Evolutionary conservation across 2,797 vertebrate species (phyloP).

Genomic region (Argyrosomus regius): DNA sequence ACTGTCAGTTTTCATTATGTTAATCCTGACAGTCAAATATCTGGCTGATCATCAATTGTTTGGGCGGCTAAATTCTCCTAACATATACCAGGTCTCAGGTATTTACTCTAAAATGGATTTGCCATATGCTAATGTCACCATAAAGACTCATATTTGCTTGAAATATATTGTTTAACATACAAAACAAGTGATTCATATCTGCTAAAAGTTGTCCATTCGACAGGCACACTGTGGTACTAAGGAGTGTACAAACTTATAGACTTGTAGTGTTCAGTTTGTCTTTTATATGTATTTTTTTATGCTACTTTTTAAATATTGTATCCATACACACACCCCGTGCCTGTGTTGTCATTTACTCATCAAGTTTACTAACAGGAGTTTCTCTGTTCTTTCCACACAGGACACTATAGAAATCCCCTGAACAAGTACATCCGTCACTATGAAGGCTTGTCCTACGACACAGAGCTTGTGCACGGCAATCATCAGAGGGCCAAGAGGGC

Average conservation of each 20-base stretch:
- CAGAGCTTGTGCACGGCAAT: conserved; percentile 92
- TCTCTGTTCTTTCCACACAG: conserved; percentile 79
- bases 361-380: conserved; percentile 11
- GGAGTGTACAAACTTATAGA: background rate
- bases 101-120: conserved; percentile 11
- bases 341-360: background rate
- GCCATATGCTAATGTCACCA: background rate
- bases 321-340: too few relatives aligned
- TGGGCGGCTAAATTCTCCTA: background rate
- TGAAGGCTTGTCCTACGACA: conserved; percentile 96
- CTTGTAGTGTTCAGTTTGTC: background rate
- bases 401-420: conserved; percentile 96
- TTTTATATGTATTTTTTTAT: background rate
- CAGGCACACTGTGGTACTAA: background rate
- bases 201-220: background rate
- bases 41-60: conserved; percentile 22
- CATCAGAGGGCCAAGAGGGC: conserved; percentile 97
- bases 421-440: conserved; percentile 97
- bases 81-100: background rate
- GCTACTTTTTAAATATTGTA: background rate
- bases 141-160: background rate
- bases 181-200: background rate
- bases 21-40: conserved; percentile 42
- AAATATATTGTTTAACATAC: background rate
- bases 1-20: conserved; percentile 29